Conservation (phyloP, 23 tunicate genomes). For the Trididemnum miniatum region DNA sequence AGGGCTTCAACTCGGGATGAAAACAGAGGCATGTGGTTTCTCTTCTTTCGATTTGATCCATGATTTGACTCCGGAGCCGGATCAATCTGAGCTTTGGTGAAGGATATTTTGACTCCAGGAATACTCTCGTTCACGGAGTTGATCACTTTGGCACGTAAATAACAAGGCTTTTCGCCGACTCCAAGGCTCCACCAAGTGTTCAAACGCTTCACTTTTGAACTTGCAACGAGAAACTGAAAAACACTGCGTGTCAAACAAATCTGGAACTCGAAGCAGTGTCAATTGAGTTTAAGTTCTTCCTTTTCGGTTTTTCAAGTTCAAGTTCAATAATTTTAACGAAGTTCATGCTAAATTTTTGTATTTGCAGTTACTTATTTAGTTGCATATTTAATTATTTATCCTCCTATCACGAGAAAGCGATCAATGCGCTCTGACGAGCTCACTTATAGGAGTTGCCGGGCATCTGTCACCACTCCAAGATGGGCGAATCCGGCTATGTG, state of each 20-base stretch:
- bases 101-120: slow-evolving; percentile 58
- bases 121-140: slow-evolving; percentile 51
- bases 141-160: slow-evolving; percentile 62
- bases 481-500: too few species aligned
- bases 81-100: not conserved
- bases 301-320: too few species aligned
- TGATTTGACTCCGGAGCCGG: not conserved
- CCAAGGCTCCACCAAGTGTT: slow-evolving; percentile 78
- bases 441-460: too few species aligned
- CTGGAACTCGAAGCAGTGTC: too few species aligned
- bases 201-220: slow-evolving; percentile 62
- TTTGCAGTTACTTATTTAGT: too few species aligned
- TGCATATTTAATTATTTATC: too few species aligned
- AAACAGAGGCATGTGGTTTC: not conserved
- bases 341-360: too few species aligned
- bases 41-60: not conserved
- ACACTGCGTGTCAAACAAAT: not conserved
- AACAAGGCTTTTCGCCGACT: slow-evolving; percentile 63
- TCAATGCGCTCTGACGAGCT: too few species aligned
- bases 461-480: too few species aligned
- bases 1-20: slow-evolving; percentile 57
- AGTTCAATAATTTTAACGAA: too few species aligned
- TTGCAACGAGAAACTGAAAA: slow-evolving; percentile 59
- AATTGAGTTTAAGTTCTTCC: too few species aligned
- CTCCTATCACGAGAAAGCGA: too few species aligned